Percentiles rank a stretch among this genome's conserved stretches.
These are phyloP conservation scores for Rhinophrynus dorsalis DNA, from an alignment of 2,797 vertebrate species.

Conservation along the genomic window DNA sequence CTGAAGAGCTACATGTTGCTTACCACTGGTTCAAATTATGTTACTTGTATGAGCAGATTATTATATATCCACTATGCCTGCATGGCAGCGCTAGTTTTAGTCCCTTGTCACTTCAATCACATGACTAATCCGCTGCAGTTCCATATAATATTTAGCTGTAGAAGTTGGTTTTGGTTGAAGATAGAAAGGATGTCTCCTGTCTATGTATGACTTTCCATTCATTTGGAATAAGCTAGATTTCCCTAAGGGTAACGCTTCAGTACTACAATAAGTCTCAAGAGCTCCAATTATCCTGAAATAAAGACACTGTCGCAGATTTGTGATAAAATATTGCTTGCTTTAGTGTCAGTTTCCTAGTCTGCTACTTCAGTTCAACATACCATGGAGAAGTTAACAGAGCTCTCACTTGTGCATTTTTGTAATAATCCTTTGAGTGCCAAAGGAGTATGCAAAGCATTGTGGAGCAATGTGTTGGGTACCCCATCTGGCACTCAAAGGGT, in stretches of 20 bases:
- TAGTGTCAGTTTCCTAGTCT: not conserved
- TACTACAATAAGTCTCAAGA: slow-evolving; percentile 19
- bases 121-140: not conserved
- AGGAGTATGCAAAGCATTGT: too few species aligned
- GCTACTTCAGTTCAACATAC: not conserved
- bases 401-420: not conserved
- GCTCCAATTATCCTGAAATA: slow-evolving; percentile 25
- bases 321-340: not conserved
- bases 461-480: too few species aligned
- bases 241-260: slow-evolving; percentile 27
- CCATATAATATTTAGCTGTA: slow-evolving; percentile 3
- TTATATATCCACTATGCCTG: too few species aligned
- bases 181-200: not conserved
- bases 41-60: too few species aligned
- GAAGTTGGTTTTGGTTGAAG: not conserved
- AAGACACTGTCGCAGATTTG: slow-evolving; percentile 7
- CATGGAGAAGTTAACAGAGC: not conserved
- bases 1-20: too few species aligned
- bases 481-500: too few species aligned
- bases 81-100: too few species aligned
- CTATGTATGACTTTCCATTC: slow-evolving; percentile 20
- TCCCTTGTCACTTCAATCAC: too few species aligned
- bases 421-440: too few species aligned
- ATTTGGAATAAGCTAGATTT: slow-evolving; percentile 25
- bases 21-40: too few species aligned